Evolutionary conservation across 2,113 vertebrate species (phyloP).

Genomic region (Lathamus discolor): DNA sequence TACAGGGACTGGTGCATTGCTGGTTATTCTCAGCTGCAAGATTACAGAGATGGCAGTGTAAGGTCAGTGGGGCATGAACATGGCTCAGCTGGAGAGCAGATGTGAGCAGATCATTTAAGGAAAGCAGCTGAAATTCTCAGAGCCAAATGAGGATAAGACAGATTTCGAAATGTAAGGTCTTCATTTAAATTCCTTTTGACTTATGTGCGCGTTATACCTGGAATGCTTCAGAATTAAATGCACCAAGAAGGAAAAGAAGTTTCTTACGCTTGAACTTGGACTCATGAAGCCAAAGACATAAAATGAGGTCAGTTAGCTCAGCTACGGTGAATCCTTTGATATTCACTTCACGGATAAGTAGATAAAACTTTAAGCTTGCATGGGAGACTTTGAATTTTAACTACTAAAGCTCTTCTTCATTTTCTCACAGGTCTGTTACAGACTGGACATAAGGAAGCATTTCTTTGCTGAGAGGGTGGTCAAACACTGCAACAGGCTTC

Average conservation of each 20-base stretch:
- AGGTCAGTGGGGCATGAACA: conserved; percentile 60
- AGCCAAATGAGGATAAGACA: conserved; percentile 49
- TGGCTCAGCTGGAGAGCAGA: conserved; percentile 60
- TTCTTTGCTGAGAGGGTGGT: background rate
- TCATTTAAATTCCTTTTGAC: conserved; percentile 37
- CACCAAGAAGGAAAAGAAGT: background rate
- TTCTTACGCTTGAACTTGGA: conserved; percentile 20
- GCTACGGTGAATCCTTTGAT: conserved; percentile 50
- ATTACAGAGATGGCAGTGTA: conserved; percentile 42
- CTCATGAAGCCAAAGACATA: background rate
- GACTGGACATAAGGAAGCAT: background rate
- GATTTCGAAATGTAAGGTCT: conserved; percentile 14
- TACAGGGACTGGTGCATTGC: background rate
- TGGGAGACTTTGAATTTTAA: conserved; percentile 42
- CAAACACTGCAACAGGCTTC: background rate
- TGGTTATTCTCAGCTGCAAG: conserved; percentile 46
- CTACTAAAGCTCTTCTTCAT: conserved; percentile 18
- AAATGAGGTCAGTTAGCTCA: conserved; percentile 44
- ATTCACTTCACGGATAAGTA: conserved; percentile 57
- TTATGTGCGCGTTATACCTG: conserved; percentile 9
- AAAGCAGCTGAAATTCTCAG: conserved; percentile 28
- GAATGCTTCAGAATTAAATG: background rate
- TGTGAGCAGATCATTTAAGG: conserved; percentile 51
- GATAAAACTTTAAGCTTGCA: conserved; percentile 47
- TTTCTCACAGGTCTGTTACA: conserved; percentile 13